A percentile compares a stretch with the other conserved stretches of the same genome.
Conservation (phyloP, 92 coral and sea anemone genomes). For the Palythoa grandis region DNA sequence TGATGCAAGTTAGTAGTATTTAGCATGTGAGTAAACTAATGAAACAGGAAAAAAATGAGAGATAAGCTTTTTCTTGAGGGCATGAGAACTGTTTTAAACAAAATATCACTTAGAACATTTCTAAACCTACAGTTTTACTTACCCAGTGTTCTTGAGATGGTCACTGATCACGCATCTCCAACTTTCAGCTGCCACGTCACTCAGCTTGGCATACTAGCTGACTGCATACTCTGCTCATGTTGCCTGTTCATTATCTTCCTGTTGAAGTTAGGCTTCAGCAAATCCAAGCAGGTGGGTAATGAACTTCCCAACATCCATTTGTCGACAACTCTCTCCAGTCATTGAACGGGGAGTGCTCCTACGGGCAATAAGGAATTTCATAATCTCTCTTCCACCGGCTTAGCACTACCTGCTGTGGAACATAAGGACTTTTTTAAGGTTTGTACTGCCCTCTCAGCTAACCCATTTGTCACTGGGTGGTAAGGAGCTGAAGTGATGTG, state of each 20-base stretch:
- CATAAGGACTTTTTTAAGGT: constrained; percentile 41
- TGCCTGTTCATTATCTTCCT: neutral
- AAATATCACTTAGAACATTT: too few species aligned
- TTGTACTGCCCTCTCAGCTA: constrained; percentile 48
- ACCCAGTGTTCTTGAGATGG: too few species aligned
- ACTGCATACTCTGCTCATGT: constrained; percentile 2
- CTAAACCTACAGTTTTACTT: too few species aligned
- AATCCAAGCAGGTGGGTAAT: neutral
- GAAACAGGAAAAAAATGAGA: too few species aligned
- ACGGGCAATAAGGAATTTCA: neutral
- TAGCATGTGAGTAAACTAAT: too few species aligned
- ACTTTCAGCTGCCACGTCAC: neutral
- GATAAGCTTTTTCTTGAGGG: too few species aligned
- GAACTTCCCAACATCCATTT: neutral
- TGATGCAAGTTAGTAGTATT: too few species aligned
- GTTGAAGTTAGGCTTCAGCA: neutral
- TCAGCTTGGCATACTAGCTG: neutral
- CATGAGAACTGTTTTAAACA: too few species aligned
- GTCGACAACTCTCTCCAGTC: neutral
- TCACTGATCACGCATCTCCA: neutral
- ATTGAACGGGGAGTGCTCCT: constrained; percentile 50
- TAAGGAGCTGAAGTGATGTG: constrained; percentile 64
- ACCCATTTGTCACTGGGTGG: constrained; percentile 57
- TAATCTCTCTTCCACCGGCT: constrained; percentile 28
- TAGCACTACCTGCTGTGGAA: constrained; percentile 24